Percentiles rank a stretch among this genome's conserved stretches.
Conservation (phyloP, 2,888 invertebrate genomes). For the Polylopha cassiicola region DNA sequence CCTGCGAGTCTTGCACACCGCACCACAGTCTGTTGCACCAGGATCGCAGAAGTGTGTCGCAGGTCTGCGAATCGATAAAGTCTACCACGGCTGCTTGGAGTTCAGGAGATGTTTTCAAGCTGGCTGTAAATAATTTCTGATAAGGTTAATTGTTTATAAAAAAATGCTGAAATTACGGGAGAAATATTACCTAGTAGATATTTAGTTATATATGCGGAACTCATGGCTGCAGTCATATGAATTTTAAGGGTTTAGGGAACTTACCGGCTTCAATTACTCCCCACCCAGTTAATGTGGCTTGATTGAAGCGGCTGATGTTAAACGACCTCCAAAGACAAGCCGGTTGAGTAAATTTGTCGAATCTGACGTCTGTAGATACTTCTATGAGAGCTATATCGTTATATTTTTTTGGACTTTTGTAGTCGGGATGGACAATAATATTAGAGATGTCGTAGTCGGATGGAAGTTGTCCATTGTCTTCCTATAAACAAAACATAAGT, state of each 20-base stretch:
- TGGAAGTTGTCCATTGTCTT: slow-evolving; percentile 20
- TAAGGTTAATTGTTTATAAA: too few species aligned
- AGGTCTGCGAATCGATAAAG: slow-evolving; percentile 37
- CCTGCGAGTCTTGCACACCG: slow-evolving; percentile 43
- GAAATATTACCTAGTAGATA: too few species aligned
- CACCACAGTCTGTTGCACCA: slow-evolving; percentile 46
- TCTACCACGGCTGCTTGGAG: slow-evolving; percentile 47
- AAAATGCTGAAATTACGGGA: too few species aligned
- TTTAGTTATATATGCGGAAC: too few species aligned
- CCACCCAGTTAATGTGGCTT: slow-evolving; percentile 51
- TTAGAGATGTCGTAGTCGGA: slow-evolving; percentile 38
- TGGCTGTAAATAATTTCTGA: slow-evolving; percentile 28
- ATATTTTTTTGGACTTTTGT: slow-evolving; percentile 45
- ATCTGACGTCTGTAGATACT: slow-evolving; percentile 33
- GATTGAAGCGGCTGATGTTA: slow-evolving; percentile 27
- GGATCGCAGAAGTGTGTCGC: slow-evolving; percentile 33
- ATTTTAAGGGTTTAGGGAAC: slow-evolving; percentile 3
- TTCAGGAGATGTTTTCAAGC: slow-evolving; percentile 36
- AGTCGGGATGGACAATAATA: slow-evolving; percentile 45
- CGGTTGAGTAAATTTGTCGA: slow-evolving; percentile 42
- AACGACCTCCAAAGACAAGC: slow-evolving; percentile 47
- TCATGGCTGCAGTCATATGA: too few species aligned
- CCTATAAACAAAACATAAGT: slow-evolving; percentile 22
- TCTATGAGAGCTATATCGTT: slow-evolving; percentile 55
- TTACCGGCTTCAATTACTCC: slow-evolving; percentile 46